Evolutionary conservation across 2,113 vertebrate genomes (phyloP), one percentile per base, ranked within the genome.

Genomic region (Larimichthys crocea): DNA sequence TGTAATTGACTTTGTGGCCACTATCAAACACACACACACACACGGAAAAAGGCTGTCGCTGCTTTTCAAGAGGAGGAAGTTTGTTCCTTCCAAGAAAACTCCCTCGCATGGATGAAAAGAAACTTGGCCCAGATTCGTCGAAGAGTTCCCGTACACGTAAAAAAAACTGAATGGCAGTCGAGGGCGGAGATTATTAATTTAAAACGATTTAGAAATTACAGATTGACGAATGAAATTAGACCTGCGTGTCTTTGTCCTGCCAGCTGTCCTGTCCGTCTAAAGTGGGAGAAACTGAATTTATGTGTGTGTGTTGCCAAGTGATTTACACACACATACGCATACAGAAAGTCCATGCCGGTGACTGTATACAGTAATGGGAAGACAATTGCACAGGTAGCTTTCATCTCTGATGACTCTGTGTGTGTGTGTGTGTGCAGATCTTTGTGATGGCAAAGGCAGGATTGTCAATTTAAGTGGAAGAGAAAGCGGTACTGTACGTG

Each of bases 191-290:
- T 63, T 22, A 19, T 71, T 76, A 0, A 4, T 78, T 49, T 80
- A 65, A 74, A 49, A 31, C 16, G 12, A 79, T 68, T 67, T 46
- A 22, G 48, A 67, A 82, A 70, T 40, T 0, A 52, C 3, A 56
- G 66, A 83, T 79, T 69, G 40, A 31, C 49, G 69, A 74, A 35
- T 81, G 24, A 26, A 84, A 84, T 70, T 64, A 73, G 40, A 74
- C 61, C 16, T 22, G 57, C 22, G 3, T 8, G 75, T 24, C 48
- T 85, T 79, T 82, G 44, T 76, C 24, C 1, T 0, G 61, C 70
- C 83, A 85, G 79, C 71, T 83, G 86, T 77, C 52, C 42, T 29
- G 56, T 78, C 69, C 67, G 17, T 76, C 67, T 49, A 0, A 52
- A 79, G 65, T 35, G 65, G 59, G 31, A 42, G 40, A 70, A 31